Evolutionary conservation across 2,888 invertebrate genomes (phyloP).

Genomic region (Thumatha senex): DNA sequence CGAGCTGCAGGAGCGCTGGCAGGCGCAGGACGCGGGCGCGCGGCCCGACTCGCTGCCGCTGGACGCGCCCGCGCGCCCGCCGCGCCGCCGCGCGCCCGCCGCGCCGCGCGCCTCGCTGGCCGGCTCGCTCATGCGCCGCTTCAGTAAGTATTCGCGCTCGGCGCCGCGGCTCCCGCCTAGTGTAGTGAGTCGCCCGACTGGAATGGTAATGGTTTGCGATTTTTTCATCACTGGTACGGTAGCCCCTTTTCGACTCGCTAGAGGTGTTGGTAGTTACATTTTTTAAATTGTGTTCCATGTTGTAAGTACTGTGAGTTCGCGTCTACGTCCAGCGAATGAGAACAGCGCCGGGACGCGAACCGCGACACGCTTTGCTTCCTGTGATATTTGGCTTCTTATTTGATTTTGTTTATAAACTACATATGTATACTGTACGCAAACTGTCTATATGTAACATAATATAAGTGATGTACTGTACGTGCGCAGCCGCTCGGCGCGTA

Average conservation of each 20-base stretch:
- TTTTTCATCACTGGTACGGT: slow-evolving; percentile 61
- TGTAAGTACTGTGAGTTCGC: slow-evolving; percentile 13
- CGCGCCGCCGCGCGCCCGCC: slow-evolving; percentile 77
- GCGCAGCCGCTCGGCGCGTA: slow-evolving; percentile 37
- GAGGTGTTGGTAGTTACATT: slow-evolving; percentile 73
- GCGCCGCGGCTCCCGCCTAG: slow-evolving; percentile 54
- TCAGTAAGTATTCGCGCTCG: slow-evolving; percentile 89
- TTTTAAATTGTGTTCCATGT: slow-evolving; percentile 36
- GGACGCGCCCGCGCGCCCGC: slow-evolving; percentile 75
- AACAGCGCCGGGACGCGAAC: slow-evolving; percentile 19
- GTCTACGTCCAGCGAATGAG: not conserved
- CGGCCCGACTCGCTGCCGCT: slow-evolving; percentile 18
- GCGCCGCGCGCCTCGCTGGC: slow-evolving; percentile 83
- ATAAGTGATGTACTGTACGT: too few relatives aligned
- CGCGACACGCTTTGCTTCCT: slow-evolving; percentile 70
- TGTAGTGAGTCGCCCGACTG: slow-evolving; percentile 62
- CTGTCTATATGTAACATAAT: not conserved
- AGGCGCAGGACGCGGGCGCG: slow-evolving; percentile 59
- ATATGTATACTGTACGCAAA: slow-evolving; percentile 16
- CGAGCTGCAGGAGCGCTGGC: slow-evolving; percentile 75
- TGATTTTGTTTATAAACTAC: slow-evolving; percentile 55
- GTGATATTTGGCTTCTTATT: slow-evolving; percentile 79
- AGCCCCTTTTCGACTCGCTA: slow-evolving; percentile 59
- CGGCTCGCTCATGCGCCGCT: slow-evolving; percentile 91
- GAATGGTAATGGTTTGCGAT: slow-evolving; percentile 76